Conservation (phyloP, 2,797 vertebrate species). For the Aldrovandia affinis region DNA sequence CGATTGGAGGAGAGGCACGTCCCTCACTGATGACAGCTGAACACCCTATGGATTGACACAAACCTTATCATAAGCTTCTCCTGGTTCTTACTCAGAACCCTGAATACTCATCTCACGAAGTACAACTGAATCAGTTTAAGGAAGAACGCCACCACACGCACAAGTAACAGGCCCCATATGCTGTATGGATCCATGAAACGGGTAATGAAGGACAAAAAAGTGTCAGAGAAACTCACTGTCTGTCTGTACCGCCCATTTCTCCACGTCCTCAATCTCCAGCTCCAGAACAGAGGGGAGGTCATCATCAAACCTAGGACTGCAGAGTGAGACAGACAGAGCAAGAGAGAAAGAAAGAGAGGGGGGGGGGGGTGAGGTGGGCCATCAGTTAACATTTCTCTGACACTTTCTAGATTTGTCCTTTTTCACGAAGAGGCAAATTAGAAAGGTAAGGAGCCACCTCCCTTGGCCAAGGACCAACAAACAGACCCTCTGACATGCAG, state of each 20-base stretch:
- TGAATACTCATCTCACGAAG: too few relatives aligned
- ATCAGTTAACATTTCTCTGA: not conserved
- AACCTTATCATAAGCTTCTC: too few relatives aligned
- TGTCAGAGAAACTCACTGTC: slow-evolving; percentile 60
- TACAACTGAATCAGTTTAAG: too few relatives aligned
- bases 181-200: too few relatives aligned
- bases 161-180: too few relatives aligned
- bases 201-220: not conserved
- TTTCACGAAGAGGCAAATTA: not conserved
- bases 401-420: slow-evolving; percentile 7
- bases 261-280: slow-evolving; percentile 83
- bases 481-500: not conserved
- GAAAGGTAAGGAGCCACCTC: not conserved
- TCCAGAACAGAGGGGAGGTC: slow-evolving; percentile 83
- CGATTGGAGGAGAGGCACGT: too few relatives aligned
- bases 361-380: not conserved
- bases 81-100: too few relatives aligned
- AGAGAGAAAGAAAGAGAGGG: not conserved
- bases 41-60: too few relatives aligned
- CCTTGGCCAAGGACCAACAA: not conserved
- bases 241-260: slow-evolving; percentile 78
- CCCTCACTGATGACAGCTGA: too few relatives aligned
- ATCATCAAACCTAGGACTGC: slow-evolving; percentile 82
- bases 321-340: not conserved
- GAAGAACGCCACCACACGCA: too few relatives aligned